These are phyloP conservation scores for Rhodophaea formosa DNA, from an alignment of 2,888 invertebrate species.

Conservation along the genomic window DNA sequence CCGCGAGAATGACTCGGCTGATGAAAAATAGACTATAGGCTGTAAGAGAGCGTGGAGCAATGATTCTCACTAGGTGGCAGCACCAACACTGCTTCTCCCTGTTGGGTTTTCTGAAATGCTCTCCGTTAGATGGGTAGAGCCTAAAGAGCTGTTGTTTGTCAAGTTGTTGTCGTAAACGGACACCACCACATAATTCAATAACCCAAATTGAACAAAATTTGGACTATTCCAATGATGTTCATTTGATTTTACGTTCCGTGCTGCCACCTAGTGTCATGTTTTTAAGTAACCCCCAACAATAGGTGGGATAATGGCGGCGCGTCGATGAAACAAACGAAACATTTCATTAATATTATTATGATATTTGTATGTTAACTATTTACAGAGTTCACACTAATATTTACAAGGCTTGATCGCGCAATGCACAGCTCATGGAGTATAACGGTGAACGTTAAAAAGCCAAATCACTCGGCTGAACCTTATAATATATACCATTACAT, in stretches of 20 bases:
- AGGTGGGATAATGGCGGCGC: slow-evolving; percentile 3
- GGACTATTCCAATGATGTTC: no score
- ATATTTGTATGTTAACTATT: slow-evolving; percentile 29
- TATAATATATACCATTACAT: background rate
- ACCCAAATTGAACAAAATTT: no score
- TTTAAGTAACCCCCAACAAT: background rate
- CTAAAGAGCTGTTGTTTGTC: no score
- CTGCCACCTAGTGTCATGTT: no score
- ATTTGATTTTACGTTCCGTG: no score
- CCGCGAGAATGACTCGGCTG: background rate
- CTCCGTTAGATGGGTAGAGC: no score
- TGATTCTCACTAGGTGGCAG: no score
- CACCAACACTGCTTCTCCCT: no score
- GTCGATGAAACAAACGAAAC: background rate
- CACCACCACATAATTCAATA: no score
- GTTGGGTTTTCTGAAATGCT: no score
- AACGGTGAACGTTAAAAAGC: background rate
- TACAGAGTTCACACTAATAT: slow-evolving; percentile 36
- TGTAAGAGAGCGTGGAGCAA: background rate
- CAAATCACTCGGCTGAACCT: background rate
- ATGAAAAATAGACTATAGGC: slow-evolving; percentile 11
- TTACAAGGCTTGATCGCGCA: slow-evolving; percentile 38
- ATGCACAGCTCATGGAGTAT: slow-evolving; percentile 36
- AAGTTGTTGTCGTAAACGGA: no score
- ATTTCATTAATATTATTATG: slow-evolving; percentile 25